phyloP scores from a whole-genome alignment of 2,797 vertebrate species.

The Serranus cabrilla region DNA sequence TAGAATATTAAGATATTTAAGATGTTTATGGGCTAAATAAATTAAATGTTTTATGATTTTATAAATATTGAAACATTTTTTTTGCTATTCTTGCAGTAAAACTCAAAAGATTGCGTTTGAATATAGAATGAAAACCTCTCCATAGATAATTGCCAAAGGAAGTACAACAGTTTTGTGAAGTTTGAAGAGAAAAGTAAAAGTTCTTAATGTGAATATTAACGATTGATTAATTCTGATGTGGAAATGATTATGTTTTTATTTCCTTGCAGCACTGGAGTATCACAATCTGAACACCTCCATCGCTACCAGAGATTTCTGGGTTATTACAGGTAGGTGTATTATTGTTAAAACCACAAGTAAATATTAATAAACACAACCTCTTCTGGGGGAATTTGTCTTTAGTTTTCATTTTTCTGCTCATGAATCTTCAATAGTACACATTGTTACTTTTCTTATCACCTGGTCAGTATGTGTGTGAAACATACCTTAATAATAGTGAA shows the following conservation, averaged over 20 bases:
- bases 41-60: too few relatives aligned
- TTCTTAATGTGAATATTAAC: neutral
- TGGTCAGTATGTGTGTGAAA: neutral
- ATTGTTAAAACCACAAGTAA: constrained; percentile 15
- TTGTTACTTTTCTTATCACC: neutral
- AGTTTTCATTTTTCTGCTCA: neutral
- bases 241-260: constrained; percentile 21
- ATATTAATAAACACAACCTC: neutral
- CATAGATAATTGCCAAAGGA: too few relatives aligned
- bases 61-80: too few relatives aligned
- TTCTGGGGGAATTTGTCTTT: neutral
- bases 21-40: too few relatives aligned
- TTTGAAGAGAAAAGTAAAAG: neutral
- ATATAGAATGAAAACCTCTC: neutral
- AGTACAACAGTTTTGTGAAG: neutral
- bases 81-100: too few relatives aligned
- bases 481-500: neutral
- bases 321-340: constrained; percentile 92
- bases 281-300: constrained; percentile 96
- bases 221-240: neutral
- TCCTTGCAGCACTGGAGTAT: constrained; percentile 92
- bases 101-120: neutral
- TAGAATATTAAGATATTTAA: too few relatives aligned
- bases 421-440: neutral
- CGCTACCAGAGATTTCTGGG: constrained; percentile 96